phyloP scores from a whole-genome alignment of 64 coral and sea anemone species.

The Exaiptasia diaphana region DNA sequence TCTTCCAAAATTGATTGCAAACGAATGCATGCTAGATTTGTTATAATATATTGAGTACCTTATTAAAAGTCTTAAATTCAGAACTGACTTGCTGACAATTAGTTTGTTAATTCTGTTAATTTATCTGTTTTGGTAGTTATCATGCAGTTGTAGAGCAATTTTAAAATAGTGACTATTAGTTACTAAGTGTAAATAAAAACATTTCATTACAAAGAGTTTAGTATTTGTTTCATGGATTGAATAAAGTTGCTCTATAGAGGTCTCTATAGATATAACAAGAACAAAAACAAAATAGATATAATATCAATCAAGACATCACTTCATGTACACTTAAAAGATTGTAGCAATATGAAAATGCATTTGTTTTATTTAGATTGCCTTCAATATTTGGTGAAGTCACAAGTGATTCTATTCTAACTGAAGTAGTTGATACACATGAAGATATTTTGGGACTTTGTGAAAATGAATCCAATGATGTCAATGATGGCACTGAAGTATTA shows the following conservation, averaged over 20 bases:
- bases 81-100: not conserved
- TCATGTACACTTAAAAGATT: not conserved
- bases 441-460: conserved; percentile 18
- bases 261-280: no score
- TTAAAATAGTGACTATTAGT: no score
- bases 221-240: no score
- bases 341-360: not conserved
- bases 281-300: not conserved
- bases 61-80: not conserved
- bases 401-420: conserved; percentile 7
- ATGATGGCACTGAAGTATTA: not conserved
- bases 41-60: not conserved
- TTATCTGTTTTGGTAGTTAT: not conserved
- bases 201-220: no score
- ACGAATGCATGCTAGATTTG: not conserved
- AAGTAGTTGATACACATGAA: not conserved
- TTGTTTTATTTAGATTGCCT: conserved; percentile 6
- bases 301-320: not conserved
- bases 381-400: conserved; percentile 24
- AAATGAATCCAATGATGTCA: not conserved
- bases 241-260: no score
- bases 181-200: no score
- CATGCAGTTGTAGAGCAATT: not conserved
- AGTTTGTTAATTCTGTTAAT: not conserved
- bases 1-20: not conserved